Evolutionary conservation across 1,140 invertebrate genomes (phyloP).

Genomic region (Chironomus striatipennis): DNA sequence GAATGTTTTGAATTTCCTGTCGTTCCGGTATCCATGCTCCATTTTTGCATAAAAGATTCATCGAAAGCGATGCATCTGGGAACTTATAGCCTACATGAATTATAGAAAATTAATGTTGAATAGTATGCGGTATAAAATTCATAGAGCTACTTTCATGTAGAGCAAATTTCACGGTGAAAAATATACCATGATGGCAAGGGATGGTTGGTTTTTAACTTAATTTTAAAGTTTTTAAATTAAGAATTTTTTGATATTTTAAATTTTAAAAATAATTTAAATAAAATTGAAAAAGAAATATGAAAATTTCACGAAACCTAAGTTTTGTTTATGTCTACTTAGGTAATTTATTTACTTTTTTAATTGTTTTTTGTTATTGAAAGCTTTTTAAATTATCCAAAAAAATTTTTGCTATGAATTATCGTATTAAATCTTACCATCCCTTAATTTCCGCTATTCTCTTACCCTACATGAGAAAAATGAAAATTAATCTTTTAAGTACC

Average conservation of each 20-base stretch:
- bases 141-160: neutral
- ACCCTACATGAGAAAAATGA: neutral
- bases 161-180: neutral
- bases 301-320: too few relatives aligned
- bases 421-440: too few relatives aligned
- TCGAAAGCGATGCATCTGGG: conserved; percentile 51
- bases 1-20: conserved; percentile 48
- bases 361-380: too few relatives aligned
- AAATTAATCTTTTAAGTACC: conserved; percentile 32
- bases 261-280: too few relatives aligned
- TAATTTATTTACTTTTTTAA: too few relatives aligned
- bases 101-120: conserved; percentile 6
- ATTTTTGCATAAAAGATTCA: conserved; percentile 52
- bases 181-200: neutral
- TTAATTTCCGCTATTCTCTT: neutral
- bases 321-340: too few relatives aligned
- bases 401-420: too few relatives aligned
- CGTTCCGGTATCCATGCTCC: conserved; percentile 54
- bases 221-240: too few relatives aligned
- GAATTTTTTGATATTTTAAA: too few relatives aligned
- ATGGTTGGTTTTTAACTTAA: too few relatives aligned
- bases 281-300: too few relatives aligned
- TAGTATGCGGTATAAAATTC: neutral
- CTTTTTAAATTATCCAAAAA: too few relatives aligned
- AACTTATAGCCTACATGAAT: conserved; percentile 45